Evolutionary conservation across 2,797 vertebrate species (phyloP).

Genomic region (Xerus rutilus): DNA sequence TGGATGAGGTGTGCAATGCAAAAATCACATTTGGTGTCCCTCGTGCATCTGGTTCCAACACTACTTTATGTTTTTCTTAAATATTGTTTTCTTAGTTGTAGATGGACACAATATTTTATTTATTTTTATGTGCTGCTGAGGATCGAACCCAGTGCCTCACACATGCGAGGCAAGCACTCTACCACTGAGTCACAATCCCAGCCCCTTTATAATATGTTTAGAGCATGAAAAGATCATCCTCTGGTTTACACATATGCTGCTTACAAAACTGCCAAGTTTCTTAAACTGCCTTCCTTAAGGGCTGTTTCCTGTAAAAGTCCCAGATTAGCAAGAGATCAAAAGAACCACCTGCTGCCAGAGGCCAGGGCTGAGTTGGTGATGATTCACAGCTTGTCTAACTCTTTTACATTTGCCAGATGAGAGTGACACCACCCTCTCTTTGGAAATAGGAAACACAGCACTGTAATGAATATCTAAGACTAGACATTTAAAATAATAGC

Average conservation of each 20-base stretch:
- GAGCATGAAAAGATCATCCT: slow-evolving; percentile 41
- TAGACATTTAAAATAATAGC: slow-evolving; percentile 53
- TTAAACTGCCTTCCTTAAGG: slow-evolving; percentile 56
- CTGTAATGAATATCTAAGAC: not conserved
- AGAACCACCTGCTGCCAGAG: slow-evolving; percentile 27
- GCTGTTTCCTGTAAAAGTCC: not conserved
- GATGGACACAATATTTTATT: no score
- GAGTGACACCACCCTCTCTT: slow-evolving; percentile 4
- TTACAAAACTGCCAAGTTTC: slow-evolving; percentile 53
- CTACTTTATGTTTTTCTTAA: not conserved
- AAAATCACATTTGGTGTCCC: not conserved
- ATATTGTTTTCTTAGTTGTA: no score
- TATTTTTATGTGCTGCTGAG: no score
- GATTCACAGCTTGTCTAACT: slow-evolving; percentile 65
- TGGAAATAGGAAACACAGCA: slow-evolving; percentile 9
- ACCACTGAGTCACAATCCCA: no score
- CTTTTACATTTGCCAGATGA: slow-evolving; percentile 39
- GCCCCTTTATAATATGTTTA: not conserved
- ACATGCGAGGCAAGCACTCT: no score
- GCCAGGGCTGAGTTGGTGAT: not conserved
- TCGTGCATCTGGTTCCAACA: slow-evolving; percentile 9
- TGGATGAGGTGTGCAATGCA: not conserved
- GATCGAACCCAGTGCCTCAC: no score
- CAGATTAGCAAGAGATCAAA: slow-evolving; percentile 57
- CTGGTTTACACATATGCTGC: slow-evolving; percentile 21